phyloP scores from a whole-genome alignment of 1,140 invertebrate species.

The Panonychus citri region DNA sequence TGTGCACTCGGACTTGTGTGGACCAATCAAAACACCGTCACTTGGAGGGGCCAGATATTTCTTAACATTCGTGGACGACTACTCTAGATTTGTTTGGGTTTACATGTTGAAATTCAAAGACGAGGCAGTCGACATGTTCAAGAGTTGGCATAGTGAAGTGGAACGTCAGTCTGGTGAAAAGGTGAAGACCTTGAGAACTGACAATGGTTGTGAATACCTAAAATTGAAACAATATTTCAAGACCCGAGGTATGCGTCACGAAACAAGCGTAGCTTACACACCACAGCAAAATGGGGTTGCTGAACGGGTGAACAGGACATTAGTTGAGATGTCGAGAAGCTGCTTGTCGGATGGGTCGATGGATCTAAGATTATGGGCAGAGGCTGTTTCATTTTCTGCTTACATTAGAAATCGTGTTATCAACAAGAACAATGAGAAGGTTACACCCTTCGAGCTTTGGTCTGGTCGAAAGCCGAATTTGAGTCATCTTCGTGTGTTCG shows the following conservation, averaged over 20 bases:
- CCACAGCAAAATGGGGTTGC: slow-evolving; percentile 29
- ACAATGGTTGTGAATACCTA: slow-evolving; percentile 6
- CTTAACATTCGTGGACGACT: slow-evolving; percentile 23
- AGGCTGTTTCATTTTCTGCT: not conserved
- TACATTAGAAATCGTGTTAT: not conserved
- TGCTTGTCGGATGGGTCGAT: slow-evolving; percentile 20
- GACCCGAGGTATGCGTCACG: slow-evolving; percentile 15
- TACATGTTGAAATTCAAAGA: slow-evolving; percentile 23
- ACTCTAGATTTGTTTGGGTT: slow-evolving; percentile 18
- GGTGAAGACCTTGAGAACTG: slow-evolving; percentile 4
- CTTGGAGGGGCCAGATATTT: slow-evolving; percentile 20
- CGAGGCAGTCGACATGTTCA: not conserved
- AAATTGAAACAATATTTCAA: slow-evolving; percentile 10
- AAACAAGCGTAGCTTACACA: slow-evolving; percentile 24
- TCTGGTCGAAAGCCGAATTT: not conserved
- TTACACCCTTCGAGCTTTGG: not conserved
- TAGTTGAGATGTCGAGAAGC: slow-evolving; percentile 23
- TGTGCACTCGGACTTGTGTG: slow-evolving; percentile 21
- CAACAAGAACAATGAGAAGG: not conserved
- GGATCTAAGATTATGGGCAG: not conserved
- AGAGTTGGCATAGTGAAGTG: not conserved
- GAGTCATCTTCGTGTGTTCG: not conserved
- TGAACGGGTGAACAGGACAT: slow-evolving; percentile 24
- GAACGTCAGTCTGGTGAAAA: not conserved
- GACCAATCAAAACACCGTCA: slow-evolving; percentile 22